Conservation (phyloP, 2,113 vertebrate species). For the Dicerorhinus sumatrensis region DNA sequence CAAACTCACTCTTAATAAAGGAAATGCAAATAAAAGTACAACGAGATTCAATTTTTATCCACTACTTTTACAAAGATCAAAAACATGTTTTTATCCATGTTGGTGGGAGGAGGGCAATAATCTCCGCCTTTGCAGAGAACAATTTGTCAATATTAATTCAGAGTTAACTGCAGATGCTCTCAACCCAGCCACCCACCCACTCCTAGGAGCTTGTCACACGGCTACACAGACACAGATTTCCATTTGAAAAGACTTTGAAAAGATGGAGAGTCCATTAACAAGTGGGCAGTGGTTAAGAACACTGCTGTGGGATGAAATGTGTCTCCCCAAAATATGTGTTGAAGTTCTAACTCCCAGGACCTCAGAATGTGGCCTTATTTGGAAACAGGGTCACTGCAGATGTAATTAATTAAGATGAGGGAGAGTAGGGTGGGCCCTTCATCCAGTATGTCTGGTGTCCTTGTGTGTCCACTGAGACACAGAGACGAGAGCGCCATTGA, state of each 20-base stretch:
- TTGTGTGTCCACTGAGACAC: neutral
- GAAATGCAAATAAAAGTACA: neutral
- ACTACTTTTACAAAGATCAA: neutral
- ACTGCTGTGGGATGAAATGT: neutral
- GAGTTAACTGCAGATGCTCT: neutral
- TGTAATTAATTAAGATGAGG: neutral
- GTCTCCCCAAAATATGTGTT: neutral
- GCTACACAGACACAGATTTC: neutral
- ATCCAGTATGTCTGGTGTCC: neutral
- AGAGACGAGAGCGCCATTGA: fast-evolving
- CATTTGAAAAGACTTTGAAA: neutral
- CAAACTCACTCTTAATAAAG: neutral
- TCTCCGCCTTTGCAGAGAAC: neutral
- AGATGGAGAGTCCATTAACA: neutral
- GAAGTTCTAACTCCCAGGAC: neutral
- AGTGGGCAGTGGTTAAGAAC: neutral
- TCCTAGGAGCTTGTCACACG: neutral
- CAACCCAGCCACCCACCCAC: neutral
- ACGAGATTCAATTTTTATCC: neutral
- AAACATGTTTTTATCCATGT: neutral
- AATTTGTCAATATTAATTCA: no score
- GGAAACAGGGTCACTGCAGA: neutral
- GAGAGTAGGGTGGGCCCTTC: neutral
- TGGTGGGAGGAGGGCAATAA: no score
- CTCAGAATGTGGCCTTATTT: neutral